Evolutionary conservation across 2,797 vertebrate genomes (phyloP).

Genomic region (Acomys russatus): DNA sequence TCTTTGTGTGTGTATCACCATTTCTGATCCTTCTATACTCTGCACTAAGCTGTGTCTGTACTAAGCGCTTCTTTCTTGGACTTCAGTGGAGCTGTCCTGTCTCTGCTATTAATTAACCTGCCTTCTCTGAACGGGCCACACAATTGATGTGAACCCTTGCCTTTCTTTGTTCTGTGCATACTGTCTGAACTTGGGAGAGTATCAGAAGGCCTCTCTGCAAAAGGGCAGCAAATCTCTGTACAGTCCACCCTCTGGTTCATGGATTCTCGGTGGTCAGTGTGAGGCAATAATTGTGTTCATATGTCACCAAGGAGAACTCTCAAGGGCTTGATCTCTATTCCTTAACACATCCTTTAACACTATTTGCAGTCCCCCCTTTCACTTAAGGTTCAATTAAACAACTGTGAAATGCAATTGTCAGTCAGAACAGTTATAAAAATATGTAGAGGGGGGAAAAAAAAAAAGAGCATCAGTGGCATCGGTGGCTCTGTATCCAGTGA

Average conservation of each 20-base stretch:
- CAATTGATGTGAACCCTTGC: neutral
- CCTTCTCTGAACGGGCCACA: conserved; percentile 52
- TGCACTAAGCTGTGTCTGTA: conserved; percentile 11
- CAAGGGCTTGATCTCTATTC: conserved; percentile 31
- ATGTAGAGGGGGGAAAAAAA: neutral
- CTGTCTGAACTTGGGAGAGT: conserved; percentile 11
- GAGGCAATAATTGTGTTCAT: conserved; percentile 41
- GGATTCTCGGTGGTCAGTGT: neutral
- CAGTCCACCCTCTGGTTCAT: neutral
- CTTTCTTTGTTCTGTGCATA: conserved; percentile 48
- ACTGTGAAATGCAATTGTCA: conserved; percentile 3
- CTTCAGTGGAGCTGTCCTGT: conserved; percentile 49
- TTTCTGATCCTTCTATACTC: conserved; percentile 28
- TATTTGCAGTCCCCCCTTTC: neutral
- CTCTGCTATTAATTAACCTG: conserved; percentile 71
- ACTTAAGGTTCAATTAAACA: conserved; percentile 18
- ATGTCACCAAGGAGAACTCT: conserved; percentile 9
- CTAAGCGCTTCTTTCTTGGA: conserved; percentile 41
- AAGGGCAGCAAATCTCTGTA: conserved; percentile 53
- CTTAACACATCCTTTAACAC: conserved; percentile 40
- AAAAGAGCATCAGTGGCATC: neutral
- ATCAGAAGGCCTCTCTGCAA: neutral
- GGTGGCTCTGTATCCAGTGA: neutral
- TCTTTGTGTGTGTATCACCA: neutral
- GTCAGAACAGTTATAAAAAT: neutral